A percentile compares a stretch with the other conserved stretches of the same genome.
Evolutionary conservation across 2,888 invertebrate species (phyloP).

Genomic region (Mythimna ferrago): DNA sequence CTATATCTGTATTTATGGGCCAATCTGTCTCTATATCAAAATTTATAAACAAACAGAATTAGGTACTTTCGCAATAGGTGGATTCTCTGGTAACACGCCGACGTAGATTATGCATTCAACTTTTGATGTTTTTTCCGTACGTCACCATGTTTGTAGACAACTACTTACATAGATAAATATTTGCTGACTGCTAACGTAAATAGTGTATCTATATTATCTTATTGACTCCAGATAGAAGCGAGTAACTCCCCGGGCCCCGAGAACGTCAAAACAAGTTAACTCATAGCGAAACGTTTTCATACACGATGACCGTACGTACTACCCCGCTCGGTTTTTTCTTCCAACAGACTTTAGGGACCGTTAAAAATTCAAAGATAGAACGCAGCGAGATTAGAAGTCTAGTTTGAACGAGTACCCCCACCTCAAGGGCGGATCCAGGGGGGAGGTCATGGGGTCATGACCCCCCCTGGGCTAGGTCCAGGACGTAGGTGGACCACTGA

Average conservation of each 20-base stretch:
- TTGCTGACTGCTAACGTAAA: slow-evolving; percentile 11
- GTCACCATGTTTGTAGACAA: neutral
- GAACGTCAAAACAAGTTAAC: slow-evolving; percentile 24
- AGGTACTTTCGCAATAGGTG: neutral
- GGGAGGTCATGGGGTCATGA: no score
- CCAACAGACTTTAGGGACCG: slow-evolving; percentile 28
- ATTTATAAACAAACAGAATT: no score
- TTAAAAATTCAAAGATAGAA: slow-evolving; percentile 54
- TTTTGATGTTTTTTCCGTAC: neutral
- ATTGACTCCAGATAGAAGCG: slow-evolving; percentile 6
- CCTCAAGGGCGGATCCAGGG: no score
- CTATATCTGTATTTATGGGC: no score
- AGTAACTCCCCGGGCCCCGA: slow-evolving; percentile 5
- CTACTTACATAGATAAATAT: neutral
- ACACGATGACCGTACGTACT: slow-evolving; percentile 7
- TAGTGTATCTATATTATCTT: neutral
- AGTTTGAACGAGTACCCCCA: slow-evolving; percentile 59
- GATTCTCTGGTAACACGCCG: neutral
- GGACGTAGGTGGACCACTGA: no score
- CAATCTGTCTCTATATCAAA: no score
- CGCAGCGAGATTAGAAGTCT: slow-evolving; percentile 52
- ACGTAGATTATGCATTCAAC: slow-evolving; percentile 9
- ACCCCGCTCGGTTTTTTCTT: slow-evolving; percentile 1
- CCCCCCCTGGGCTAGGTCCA: no score
- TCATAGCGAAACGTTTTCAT: slow-evolving; percentile 15